Evolutionary conservation across 2,113 vertebrate species (phyloP), one percentile per base, ranked within the genome.

Genomic region (Pongo abelii): DNA sequence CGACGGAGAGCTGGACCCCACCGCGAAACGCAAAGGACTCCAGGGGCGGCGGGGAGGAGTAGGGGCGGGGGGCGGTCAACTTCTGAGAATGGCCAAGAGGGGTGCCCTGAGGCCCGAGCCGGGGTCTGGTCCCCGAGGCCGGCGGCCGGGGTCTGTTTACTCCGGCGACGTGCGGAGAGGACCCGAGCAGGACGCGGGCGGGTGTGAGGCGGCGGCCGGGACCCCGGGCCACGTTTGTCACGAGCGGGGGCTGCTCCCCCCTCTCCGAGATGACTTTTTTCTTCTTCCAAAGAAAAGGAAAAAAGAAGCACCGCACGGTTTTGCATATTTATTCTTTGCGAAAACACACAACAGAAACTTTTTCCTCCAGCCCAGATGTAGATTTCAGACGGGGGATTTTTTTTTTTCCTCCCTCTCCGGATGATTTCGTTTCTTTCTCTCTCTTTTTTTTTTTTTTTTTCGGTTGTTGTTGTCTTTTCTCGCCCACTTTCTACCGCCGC

Each of bases 301-400:
- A 83, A 91, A 93, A 87, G 84, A 57, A 92, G 87, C 95, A 85
- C 61, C 84, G 75, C 92, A 93, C 59, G 88, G 84, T 95, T 97
- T 97, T 89, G 80, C 87, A 75, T 91, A 88, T 97, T 96, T 95
- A 97, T 97, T 97, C 97, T 89, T 89, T 35, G 89, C 84, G 80
- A 94, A 97, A 91, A 96, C 91, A 93, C 96, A 94, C 50, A 69
- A 61, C 96, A 98, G 74, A 98, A 98, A 99, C 98, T 98, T 99
- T 98, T 96, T 64, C 97, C 94, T 96, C 79, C 43, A 87, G 91
- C 89, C 96, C 84, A 93, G 96, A 97, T 22, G 96, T 6, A 84
- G 79, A 92, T 81, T 38, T 77, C 90, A 79, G 59, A 81, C 61
- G 14, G 84, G 94, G 80, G 92, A 95, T 94, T 89, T 77, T 52